These are phyloP conservation scores for Lutjanus campechanus DNA, from an alignment of 2,797 vertebrate species.

Conservation along the genomic window DNA sequence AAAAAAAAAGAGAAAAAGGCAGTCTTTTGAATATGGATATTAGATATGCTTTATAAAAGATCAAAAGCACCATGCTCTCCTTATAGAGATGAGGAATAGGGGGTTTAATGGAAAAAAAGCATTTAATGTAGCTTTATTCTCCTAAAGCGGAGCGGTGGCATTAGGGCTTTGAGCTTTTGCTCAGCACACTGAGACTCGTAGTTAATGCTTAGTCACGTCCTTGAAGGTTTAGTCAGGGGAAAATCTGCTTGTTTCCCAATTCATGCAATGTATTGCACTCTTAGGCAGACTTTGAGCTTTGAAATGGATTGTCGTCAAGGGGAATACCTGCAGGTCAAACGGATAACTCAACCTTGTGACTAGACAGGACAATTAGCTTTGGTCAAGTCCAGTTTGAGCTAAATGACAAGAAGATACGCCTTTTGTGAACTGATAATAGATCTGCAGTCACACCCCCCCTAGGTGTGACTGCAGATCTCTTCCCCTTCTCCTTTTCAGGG, in stretches of 20 bases:
- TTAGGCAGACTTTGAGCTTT: constrained; percentile 14
- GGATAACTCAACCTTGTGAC: constrained; percentile 30
- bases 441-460: constrained; percentile 4
- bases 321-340: constrained; percentile 35
- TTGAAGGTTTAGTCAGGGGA: constrained; percentile 48
- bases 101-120: constrained; percentile 53
- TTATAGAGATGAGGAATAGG: constrained; percentile 64
- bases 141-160: constrained; percentile 49
- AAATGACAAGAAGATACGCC: constrained; percentile 1
- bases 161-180: constrained; percentile 63
- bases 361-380: constrained; percentile 8
- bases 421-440: constrained; percentile 11
- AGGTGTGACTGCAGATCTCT: neutral
- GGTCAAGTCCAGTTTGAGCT: constrained; percentile 29
- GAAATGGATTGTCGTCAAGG: constrained; percentile 19
- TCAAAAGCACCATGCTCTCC: constrained; percentile 64
- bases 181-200: constrained; percentile 45
- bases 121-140: constrained; percentile 71
- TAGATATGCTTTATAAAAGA: constrained; percentile 70
- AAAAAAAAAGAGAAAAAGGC: constrained; percentile 6
- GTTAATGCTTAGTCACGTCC: constrained; percentile 74
- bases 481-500: neutral
- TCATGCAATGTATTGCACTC: constrained; percentile 33
- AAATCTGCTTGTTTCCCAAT: constrained; percentile 57
- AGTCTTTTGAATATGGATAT: constrained; percentile 69